Evolutionary conservation across 2,113 vertebrate genomes (phyloP).

Genomic region (Pygathrix nemaeus): DNA sequence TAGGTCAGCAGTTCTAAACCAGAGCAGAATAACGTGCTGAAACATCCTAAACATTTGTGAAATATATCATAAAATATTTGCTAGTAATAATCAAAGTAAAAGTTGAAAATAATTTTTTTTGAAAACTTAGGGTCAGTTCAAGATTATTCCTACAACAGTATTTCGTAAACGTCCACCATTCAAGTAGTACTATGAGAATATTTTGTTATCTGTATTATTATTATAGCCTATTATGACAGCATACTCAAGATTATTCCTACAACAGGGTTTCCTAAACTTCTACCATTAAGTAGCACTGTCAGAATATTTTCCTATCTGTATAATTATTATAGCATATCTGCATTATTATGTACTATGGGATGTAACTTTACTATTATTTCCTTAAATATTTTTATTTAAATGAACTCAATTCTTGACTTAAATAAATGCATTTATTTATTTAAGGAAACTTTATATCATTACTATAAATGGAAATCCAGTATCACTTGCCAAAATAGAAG

Average conservation of each 20-base stretch:
- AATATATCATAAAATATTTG: background rate
- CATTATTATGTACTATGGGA: background rate
- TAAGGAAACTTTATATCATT: background rate
- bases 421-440: background rate
- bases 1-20: background rate
- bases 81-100: background rate
- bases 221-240: background rate
- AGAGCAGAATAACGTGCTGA: background rate
- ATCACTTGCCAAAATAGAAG: constrained; percentile 18
- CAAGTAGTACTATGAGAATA: background rate
- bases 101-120: background rate
- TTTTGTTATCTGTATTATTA: background rate
- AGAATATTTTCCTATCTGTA: background rate
- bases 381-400: constrained; percentile 19
- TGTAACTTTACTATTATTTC: background rate
- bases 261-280: background rate
- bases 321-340: background rate
- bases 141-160: background rate
- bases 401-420: background rate
- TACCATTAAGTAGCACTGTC: background rate
- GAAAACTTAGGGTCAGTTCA: background rate
- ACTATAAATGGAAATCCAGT: background rate
- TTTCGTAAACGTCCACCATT: background rate
- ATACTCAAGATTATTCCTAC: background rate
- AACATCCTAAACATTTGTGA: background rate